phyloP scores from a whole-genome alignment of 2,797 vertebrate genomes.

The Botia almorhae region DNA sequence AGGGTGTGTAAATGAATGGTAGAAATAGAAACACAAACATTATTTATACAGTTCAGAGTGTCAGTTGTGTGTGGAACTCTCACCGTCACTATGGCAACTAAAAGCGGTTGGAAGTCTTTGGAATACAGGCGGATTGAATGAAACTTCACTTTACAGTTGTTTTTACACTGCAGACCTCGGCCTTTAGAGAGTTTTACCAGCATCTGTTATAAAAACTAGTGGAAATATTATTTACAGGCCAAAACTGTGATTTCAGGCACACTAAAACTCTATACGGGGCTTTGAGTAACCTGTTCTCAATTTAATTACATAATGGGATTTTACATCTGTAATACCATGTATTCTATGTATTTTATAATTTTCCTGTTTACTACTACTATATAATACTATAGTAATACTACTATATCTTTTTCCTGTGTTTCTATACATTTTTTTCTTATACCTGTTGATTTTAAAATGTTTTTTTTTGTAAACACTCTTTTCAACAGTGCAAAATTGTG shows the following conservation, averaged over 20 bases:
- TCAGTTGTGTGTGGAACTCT: conserved; percentile 10
- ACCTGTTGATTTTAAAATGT: too few relatives aligned
- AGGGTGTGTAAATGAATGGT: background rate
- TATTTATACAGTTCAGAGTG: conserved; percentile 28
- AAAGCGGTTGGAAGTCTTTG: conserved; percentile 47
- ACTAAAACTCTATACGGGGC: too few relatives aligned
- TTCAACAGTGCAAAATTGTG: too few relatives aligned
- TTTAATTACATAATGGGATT: too few relatives aligned
- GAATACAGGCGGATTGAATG: background rate
- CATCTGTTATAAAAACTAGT: background rate
- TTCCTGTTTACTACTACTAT: too few relatives aligned
- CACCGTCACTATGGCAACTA: conserved; percentile 57
- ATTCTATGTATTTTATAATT: too few relatives aligned
- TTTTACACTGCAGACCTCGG: background rate
- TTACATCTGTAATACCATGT: too few relatives aligned
- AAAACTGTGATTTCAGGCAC: conserved; percentile 2
- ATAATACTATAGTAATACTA: too few relatives aligned
- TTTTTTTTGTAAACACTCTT: too few relatives aligned
- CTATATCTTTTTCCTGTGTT: too few relatives aligned
- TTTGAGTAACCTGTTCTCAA: too few relatives aligned
- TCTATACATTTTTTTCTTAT: too few relatives aligned
- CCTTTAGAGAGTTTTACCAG: conserved; percentile 13
- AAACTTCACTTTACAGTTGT: conserved; percentile 11
- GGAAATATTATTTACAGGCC: background rate
- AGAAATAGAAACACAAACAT: conserved; percentile 15